These are phyloP conservation scores for Lycia hirtaria DNA, from an alignment of 2,888 invertebrate genomes.

Conservation along the genomic window DNA sequence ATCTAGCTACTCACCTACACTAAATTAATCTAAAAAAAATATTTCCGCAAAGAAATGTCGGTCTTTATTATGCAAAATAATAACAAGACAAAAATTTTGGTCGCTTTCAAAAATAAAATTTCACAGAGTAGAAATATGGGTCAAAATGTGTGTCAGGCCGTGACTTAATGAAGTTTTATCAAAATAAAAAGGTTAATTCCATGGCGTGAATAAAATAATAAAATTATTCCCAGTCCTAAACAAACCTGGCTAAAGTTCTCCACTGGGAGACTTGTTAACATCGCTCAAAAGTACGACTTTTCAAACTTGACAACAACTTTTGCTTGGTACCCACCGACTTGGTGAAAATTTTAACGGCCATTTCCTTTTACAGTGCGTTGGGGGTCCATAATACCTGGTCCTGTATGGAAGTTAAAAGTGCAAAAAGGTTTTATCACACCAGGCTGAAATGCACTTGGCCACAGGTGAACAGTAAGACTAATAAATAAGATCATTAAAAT, in stretches of 20 bases:
- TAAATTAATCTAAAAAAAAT: not conserved
- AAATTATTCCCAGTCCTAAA: conserved; percentile 18
- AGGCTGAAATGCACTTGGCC: not conserved
- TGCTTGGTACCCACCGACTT: not conserved
- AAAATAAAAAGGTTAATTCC: conserved; percentile 20
- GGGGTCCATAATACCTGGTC: conserved; percentile 15
- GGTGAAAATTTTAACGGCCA: not conserved
- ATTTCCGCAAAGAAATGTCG: not conserved
- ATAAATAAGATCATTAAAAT: no score
- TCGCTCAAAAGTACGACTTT: conserved; percentile 12
- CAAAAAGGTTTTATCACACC: conserved; percentile 1
- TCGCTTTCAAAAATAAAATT: conserved; percentile 2
- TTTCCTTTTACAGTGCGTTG: conserved; percentile 15
- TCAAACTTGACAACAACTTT: conserved; percentile 3
- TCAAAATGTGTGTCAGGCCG: conserved; percentile 11
- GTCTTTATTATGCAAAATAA: not conserved
- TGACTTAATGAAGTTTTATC: conserved; percentile 17
- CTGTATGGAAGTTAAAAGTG: conserved; percentile 12
- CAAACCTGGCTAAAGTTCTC: not conserved
- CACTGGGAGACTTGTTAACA: conserved; percentile 1
- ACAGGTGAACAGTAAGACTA: no score
- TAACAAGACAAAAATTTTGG: not conserved
- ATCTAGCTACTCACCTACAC: not conserved
- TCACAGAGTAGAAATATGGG: conserved; percentile 2
- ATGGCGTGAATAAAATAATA: conserved; percentile 14